Evolutionary conservation across 2,888 invertebrate species (phyloP).

Genomic region (Dicyrtomina minuta): DNA sequence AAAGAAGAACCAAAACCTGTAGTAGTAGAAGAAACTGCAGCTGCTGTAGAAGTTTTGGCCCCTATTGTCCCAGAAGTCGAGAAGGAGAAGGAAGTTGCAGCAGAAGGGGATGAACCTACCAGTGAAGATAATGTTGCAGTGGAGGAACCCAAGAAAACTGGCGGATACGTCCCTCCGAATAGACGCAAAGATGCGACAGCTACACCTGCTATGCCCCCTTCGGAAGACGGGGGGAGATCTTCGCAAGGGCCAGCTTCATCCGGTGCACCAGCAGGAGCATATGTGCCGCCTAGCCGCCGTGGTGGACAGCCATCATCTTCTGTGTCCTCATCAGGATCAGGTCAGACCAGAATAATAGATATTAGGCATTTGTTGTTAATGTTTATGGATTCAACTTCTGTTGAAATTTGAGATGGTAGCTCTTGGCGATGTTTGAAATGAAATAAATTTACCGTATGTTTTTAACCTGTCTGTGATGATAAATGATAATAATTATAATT

Average conservation of each 20-base stretch:
- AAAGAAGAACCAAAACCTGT: conserved; percentile 11
- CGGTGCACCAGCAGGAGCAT: conserved; percentile 37
- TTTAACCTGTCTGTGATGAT: no score
- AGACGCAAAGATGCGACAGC: conserved; percentile 54
- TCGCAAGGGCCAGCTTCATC: conserved; percentile 28
- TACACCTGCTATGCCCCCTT: conserved; percentile 23
- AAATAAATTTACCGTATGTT: no score
- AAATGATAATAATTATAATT: no score
- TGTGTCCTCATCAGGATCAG: conserved; percentile 31
- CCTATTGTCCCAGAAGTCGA: neutral
- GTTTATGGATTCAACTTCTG: no score
- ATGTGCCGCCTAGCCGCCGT: conserved; percentile 48
- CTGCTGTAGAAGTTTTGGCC: neutral
- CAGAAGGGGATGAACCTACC: conserved; percentile 21
- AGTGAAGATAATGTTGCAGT: neutral
- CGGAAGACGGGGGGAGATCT: no score
- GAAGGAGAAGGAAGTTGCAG: no score
- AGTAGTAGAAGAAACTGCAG: neutral
- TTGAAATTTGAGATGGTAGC: conserved; percentile 7
- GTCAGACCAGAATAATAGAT: no score
- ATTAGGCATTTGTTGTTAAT: no score
- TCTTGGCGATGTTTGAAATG: no score
- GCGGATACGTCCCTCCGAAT: conserved; percentile 56
- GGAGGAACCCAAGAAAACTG: conserved; percentile 19
- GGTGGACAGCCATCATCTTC: conserved; percentile 18